Conservation (phyloP, 2,113 vertebrate genomes). For the Tenebrosternarchus preto region DNA sequence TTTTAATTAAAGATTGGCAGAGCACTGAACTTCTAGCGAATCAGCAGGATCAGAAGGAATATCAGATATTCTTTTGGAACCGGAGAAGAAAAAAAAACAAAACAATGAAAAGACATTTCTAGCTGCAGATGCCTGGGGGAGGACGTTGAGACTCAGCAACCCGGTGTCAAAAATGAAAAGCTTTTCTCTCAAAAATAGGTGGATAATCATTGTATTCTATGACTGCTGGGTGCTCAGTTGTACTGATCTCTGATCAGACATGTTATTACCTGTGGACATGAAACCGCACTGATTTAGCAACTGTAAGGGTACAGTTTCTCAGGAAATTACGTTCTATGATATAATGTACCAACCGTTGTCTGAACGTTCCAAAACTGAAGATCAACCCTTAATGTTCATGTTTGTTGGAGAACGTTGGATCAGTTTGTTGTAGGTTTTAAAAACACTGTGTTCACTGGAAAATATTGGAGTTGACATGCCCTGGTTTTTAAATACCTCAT, state of each 20-base stretch:
- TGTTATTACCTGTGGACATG: constrained; percentile 23
- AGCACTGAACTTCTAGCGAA: constrained; percentile 52
- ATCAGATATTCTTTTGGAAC: constrained; percentile 50
- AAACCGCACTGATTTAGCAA: constrained; percentile 8
- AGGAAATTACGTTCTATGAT: constrained; percentile 35
- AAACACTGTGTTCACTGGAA: neutral
- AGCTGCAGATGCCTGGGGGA: constrained; percentile 55
- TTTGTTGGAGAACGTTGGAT: too few species aligned
- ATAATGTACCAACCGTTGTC: constrained; percentile 8
- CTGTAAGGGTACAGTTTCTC: too few species aligned
- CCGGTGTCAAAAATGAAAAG: constrained; percentile 25
- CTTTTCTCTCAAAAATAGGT: constrained; percentile 10
- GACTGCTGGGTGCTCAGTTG: neutral
- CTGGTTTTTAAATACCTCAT: neutral
- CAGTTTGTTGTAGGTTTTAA: neutral
- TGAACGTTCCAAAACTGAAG: too few species aligned
- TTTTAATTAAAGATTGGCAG: constrained; percentile 69
- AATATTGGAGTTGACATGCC: neutral
- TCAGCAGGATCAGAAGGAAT: constrained; percentile 59
- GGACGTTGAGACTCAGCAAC: constrained; percentile 53
- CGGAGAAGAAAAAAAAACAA: constrained; percentile 39
- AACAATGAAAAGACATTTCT: constrained; percentile 42
- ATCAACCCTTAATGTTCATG: too few species aligned
- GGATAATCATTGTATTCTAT: constrained; percentile 10
- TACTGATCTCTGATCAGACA: constrained; percentile 15